These are phyloP conservation scores for Mechanitis mazaeus DNA, from an alignment of 2,888 invertebrate species.

Conservation along the genomic window DNA sequence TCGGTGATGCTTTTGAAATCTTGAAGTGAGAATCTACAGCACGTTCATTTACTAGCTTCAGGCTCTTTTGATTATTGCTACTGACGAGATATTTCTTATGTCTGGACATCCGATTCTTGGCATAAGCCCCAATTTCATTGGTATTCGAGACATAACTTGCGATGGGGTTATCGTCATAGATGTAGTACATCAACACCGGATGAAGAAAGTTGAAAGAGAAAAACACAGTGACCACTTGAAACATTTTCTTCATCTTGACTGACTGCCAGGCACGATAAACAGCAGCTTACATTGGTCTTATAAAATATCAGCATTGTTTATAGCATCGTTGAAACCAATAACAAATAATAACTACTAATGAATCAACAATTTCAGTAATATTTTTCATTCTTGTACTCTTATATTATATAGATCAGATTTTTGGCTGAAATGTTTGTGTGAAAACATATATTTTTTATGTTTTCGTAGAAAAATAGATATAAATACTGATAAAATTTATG, in stretches of 20 bases:
- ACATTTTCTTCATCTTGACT: slow-evolving; percentile 43
- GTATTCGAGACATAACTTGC: slow-evolving; percentile 40
- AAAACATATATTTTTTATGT: too few relatives aligned
- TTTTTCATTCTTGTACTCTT: background rate
- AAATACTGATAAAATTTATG: too few relatives aligned
- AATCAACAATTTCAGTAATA: background rate
- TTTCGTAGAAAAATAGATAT: too few relatives aligned
- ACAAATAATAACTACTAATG: slow-evolving; percentile 1
- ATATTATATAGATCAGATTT: background rate
- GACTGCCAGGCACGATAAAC: slow-evolving; percentile 33
- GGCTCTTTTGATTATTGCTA: slow-evolving; percentile 32
- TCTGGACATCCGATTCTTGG: slow-evolving; percentile 32
- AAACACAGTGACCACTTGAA: slow-evolving; percentile 34
- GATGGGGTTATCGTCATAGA: slow-evolving; percentile 43
- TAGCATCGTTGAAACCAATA: slow-evolving; percentile 3
- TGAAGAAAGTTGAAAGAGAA: slow-evolving; percentile 36
- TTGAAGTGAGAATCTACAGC: slow-evolving; percentile 47
- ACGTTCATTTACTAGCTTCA: slow-evolving; percentile 38
- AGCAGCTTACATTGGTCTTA: slow-evolving; percentile 37
- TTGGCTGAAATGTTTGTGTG: too few relatives aligned
- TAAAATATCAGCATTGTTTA: slow-evolving; percentile 27
- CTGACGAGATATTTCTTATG: slow-evolving; percentile 41
- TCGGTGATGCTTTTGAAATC: slow-evolving; percentile 34
- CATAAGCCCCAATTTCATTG: slow-evolving; percentile 31
- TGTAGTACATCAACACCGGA: slow-evolving; percentile 39